Evolutionary conservation across 2,888 invertebrate species (phyloP).

Genomic region (Sarcophaga rosellei): DNA sequence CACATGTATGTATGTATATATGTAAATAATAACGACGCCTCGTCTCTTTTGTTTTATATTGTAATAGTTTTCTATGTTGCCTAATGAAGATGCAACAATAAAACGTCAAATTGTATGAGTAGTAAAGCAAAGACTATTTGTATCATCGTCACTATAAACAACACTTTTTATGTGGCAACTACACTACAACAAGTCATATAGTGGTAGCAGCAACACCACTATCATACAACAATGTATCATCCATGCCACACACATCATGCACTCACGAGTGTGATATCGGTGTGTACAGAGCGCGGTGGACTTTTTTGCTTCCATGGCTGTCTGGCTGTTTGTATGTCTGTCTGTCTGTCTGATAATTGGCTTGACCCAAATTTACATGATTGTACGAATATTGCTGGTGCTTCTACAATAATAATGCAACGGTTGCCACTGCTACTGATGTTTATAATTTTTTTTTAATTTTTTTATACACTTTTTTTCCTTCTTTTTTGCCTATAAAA

Average conservation of each 20-base stretch:
- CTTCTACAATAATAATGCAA: neutral
- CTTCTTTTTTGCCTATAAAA: neutral
- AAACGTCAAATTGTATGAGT: neutral
- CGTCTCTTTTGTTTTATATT: neutral
- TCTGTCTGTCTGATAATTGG: constrained; percentile 49
- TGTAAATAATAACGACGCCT: neutral
- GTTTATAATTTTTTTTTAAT: neutral
- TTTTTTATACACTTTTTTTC: neutral
- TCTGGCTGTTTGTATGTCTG: neutral
- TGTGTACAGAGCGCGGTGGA: neutral
- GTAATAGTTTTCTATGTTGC: neutral
- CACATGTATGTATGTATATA: neutral
- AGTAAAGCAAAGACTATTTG: too few relatives aligned
- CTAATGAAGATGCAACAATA: constrained; percentile 32
- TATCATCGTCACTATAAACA: neutral
- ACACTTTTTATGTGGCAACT: neutral
- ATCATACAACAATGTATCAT: neutral
- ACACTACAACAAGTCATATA: neutral
- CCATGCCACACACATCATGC: neutral
- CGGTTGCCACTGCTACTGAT: neutral
- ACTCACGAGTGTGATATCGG: neutral
- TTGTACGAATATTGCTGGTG: constrained; percentile 29
- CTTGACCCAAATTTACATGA: constrained; percentile 58
- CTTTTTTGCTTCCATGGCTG: neutral
- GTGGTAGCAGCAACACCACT: neutral